These are phyloP conservation scores for Copsychus sechellarum DNA, from an alignment of 2,113 vertebrate species.

Conservation along the genomic window DNA sequence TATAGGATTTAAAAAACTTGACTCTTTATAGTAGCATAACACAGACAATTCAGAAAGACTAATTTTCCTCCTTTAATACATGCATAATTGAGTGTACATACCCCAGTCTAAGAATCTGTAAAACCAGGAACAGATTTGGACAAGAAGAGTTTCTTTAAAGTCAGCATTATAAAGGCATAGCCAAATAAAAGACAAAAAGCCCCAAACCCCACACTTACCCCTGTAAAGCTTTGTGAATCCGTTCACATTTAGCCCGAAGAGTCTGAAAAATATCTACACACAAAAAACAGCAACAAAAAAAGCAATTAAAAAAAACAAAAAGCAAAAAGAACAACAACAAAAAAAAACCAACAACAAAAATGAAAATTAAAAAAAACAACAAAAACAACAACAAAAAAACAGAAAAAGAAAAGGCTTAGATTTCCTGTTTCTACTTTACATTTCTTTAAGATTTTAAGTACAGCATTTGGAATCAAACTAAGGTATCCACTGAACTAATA, in stretches of 20 bases:
- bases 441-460: background rate
- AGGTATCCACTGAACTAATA: background rate
- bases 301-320: too few relatives aligned
- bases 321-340: too few relatives aligned
- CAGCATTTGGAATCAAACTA: background rate
- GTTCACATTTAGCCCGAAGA: conserved; percentile 83
- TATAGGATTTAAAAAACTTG: background rate
- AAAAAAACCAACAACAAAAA: background rate
- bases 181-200: background rate
- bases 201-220: conserved; percentile 74
- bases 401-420: background rate
- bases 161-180: background rate
- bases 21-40: background rate
- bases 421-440: background rate
- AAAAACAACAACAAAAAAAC: background rate
- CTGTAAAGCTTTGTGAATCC: conserved; percentile 84
- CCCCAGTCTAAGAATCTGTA: background rate
- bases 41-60: background rate
- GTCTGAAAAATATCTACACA: conserved; percentile 84
- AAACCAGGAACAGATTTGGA: background rate
- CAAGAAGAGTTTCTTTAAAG: background rate
- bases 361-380: too few relatives aligned
- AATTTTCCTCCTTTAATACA: background rate
- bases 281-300: background rate
- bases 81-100: background rate